A percentile compares a stretch with the other conserved stretches of the same genome.
phyloP scores from a whole-genome alignment of 2,888 invertebrate species.

The Patella caerulea region DNA sequence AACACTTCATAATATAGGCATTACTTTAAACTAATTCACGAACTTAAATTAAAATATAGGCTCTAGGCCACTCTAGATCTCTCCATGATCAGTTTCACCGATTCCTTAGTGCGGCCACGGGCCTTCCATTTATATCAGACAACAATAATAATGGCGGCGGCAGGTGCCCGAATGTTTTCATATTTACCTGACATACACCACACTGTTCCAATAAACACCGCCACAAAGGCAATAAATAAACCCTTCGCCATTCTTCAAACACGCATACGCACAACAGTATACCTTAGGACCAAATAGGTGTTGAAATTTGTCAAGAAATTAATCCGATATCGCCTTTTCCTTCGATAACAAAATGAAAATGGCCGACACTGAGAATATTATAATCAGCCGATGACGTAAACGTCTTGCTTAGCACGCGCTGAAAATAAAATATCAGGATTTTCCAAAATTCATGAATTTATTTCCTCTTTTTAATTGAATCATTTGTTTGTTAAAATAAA shows the following conservation, averaged over 20 bases:
- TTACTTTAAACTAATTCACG: no score
- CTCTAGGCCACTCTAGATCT: no score
- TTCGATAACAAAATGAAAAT: constrained; percentile 41
- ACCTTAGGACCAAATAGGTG: neutral
- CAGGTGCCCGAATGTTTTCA: constrained; percentile 4
- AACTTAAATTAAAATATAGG: no score
- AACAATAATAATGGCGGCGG: constrained; percentile 4
- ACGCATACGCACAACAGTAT: constrained; percentile 1
- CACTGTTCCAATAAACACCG: constrained; percentile 22
- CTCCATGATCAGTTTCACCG: no score
- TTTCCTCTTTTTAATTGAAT: no score
- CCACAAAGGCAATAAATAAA: constrained; percentile 20
- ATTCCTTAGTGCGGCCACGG: no score
- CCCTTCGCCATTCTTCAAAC: constrained; percentile 11
- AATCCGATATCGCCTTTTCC: constrained; percentile 12
- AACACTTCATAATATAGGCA: no score
- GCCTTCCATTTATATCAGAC: no score
- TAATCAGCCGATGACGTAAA: constrained; percentile 54
- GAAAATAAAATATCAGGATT: neutral
- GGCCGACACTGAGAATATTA: constrained; percentile 52
- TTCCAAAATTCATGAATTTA: neutral
- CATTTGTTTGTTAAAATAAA: no score
- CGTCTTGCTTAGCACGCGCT: constrained; percentile 3
- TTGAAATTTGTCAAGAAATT: constrained; percentile 15
- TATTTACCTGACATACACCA: constrained; percentile 24